Conservation (phyloP, 2,113 vertebrate species). For the Corythornis madagascariensis region DNA sequence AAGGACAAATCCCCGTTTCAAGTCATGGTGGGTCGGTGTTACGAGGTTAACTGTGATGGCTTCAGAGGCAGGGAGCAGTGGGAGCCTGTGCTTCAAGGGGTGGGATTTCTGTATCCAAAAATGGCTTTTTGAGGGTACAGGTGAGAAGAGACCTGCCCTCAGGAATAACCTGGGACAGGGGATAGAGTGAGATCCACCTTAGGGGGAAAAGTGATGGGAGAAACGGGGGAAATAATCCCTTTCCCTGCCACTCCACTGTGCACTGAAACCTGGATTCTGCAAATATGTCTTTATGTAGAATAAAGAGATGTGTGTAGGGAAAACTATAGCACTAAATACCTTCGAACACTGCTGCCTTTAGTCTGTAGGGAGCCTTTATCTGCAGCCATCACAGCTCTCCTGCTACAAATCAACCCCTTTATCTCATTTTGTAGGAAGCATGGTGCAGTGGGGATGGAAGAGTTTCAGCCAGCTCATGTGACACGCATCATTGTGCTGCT, state of each 20-base stretch:
- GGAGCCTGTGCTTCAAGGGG: background rate
- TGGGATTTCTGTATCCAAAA: background rate
- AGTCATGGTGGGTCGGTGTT: background rate
- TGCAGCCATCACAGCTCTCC: slow-evolving; percentile 40
- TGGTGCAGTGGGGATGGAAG: background rate
- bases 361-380: slow-evolving; percentile 46
- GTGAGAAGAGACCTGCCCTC: background rate
- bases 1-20: background rate
- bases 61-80: background rate
- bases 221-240: background rate
- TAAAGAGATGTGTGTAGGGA: slow-evolving; percentile 22
- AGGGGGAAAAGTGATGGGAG: background rate
- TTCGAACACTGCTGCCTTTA: slow-evolving; percentile 13
- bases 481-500: background rate
- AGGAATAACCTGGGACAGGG: background rate
- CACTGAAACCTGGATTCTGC: background rate
- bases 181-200: background rate
- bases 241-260: background rate
- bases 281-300: slow-evolving; percentile 43
- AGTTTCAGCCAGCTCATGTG: background rate
- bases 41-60: background rate
- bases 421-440: background rate
- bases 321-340: slow-evolving; percentile 17
- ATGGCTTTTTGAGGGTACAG: background rate
- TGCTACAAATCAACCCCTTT: slow-evolving; percentile 33